Conservation (phyloP, 2,113 vertebrate species). For the Zosterops japonicus region DNA sequence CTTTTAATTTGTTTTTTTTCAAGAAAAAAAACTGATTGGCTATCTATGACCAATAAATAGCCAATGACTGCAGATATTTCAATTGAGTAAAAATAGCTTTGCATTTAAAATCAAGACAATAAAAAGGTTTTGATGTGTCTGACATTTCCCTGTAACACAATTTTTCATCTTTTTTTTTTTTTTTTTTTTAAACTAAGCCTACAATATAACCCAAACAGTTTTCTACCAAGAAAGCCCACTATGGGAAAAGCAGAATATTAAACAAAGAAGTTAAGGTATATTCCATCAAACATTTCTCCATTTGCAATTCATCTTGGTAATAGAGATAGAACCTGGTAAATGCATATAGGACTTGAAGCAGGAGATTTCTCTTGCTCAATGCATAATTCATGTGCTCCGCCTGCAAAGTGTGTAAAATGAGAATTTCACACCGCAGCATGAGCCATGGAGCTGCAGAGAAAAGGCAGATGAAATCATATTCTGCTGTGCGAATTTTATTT, state of each 20-base stretch:
- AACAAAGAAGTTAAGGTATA: conserved; percentile 92
- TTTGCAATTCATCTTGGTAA: conserved; percentile 98
- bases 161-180: conserved; percentile 62
- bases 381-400: conserved; percentile 99
- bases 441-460: conserved; percentile 87
- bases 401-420: conserved; percentile 99
- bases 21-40: conserved; percentile 50
- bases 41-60: conserved; percentile 58
- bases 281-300: conserved; percentile 91
- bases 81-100: conserved; percentile 49
- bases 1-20: not conserved
- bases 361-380: conserved; percentile 99
- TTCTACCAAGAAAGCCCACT: conserved; percentile 66
- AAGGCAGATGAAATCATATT: conserved; percentile 86
- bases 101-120: conserved; percentile 63
- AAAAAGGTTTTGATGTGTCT: conserved; percentile 56
- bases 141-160: conserved; percentile 46
- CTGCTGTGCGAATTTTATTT: conserved; percentile 83
- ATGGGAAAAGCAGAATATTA: conserved; percentile 79
- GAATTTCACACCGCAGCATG: conserved; percentile 98
- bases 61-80: conserved; percentile 57
- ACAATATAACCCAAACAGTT: conserved; percentile 67
- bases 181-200: conserved; percentile 58
- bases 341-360: conserved; percentile 96
- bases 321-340: conserved; percentile 99